phyloP scores from a whole-genome alignment of 2,888 invertebrate species.

The Oligia latruncula region DNA sequence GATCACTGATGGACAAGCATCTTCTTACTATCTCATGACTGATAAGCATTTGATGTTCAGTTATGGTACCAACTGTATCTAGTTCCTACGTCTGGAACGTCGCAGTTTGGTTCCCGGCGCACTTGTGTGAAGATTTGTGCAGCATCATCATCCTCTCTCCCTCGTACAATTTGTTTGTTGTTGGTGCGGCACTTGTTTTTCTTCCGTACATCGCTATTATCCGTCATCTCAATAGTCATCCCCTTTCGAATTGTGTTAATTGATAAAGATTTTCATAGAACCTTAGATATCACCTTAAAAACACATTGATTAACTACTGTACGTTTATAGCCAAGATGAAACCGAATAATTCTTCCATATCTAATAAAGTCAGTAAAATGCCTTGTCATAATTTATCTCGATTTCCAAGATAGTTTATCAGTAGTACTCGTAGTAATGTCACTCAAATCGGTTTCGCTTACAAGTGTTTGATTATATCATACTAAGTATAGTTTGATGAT shows the following conservation, averaged over 20 bases:
- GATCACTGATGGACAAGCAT: slow-evolving; percentile 46
- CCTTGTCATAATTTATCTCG: slow-evolving; percentile 21
- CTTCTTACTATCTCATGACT: slow-evolving; percentile 46
- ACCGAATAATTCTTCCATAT: background rate
- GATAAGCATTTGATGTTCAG: slow-evolving; percentile 19
- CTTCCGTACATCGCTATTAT: background rate
- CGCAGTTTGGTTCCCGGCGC: too few relatives aligned
- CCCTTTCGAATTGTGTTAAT: background rate
- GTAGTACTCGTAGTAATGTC: slow-evolving; percentile 45
- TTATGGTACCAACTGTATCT: background rate
- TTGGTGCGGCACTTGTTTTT: too few relatives aligned
- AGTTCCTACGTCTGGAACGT: too few relatives aligned
- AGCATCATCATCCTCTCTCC: background rate
- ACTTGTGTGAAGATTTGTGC: background rate
- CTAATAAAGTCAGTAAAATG: background rate
- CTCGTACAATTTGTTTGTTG: background rate
- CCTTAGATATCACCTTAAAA: background rate
- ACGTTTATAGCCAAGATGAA: background rate
- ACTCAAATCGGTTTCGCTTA: slow-evolving; percentile 44
- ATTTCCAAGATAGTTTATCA: slow-evolving; percentile 46
- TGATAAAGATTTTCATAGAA: background rate
- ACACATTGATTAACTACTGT: background rate
- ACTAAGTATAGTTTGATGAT: slow-evolving; percentile 11
- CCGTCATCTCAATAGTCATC: background rate
- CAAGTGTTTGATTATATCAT: slow-evolving; percentile 44